These are phyloP conservation scores for Hyposoter didymator DNA, from an alignment of 2,888 invertebrate genomes.

Conservation along the genomic window DNA sequence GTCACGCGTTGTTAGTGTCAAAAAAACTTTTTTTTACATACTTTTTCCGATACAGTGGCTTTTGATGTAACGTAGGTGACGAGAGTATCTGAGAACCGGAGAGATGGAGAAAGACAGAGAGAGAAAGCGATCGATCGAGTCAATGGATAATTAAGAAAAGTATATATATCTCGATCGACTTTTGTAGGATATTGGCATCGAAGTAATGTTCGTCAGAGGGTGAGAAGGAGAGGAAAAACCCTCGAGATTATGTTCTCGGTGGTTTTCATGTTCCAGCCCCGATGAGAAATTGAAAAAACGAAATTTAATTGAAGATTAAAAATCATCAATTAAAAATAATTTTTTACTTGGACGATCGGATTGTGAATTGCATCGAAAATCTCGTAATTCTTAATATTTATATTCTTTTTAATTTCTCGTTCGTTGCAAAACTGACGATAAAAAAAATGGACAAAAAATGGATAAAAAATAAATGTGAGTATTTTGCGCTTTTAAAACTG, in stretches of 20 bases:
- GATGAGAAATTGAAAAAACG: slow-evolving; percentile 29
- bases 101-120: not conserved
- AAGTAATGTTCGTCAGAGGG: slow-evolving; percentile 16
- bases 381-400: too few relatives aligned
- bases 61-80: slow-evolving; percentile 18
- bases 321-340: not conserved
- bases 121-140: slow-evolving; percentile 22
- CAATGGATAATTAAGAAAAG: slow-evolving; percentile 45
- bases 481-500: not conserved
- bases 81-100: not conserved
- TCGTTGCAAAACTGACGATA: not conserved
- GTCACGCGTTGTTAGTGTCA: slow-evolving; percentile 80
- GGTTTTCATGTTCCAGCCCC: slow-evolving; percentile 5
- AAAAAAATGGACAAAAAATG: not conserved
- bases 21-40: slow-evolving; percentile 58
- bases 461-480: not conserved
- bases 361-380: too few relatives aligned
- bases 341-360: not conserved
- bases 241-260: slow-evolving; percentile 1
- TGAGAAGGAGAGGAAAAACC: slow-evolving; percentile 8
- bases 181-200: slow-evolving; percentile 21
- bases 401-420: too few relatives aligned
- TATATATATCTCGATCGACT: slow-evolving; percentile 44
- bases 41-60: slow-evolving; percentile 35
- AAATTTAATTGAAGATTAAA: too few relatives aligned